Conservation (phyloP, 2,888 invertebrate species). For the Sminthurides aquaticus region DNA sequence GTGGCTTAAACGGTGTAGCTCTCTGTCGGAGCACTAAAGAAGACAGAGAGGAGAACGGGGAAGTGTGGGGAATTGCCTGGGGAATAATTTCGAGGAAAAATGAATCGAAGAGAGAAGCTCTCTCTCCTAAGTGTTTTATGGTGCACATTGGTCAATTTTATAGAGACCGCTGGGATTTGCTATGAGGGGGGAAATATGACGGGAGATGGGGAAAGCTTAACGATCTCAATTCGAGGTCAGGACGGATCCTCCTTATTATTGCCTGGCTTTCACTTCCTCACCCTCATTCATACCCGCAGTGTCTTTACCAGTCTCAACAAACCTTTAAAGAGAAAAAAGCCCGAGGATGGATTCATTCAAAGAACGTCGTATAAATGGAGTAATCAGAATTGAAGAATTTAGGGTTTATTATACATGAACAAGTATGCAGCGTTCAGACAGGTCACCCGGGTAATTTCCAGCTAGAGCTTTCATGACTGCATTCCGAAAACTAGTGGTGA, state of each 20-base stretch:
- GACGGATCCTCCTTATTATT: not conserved
- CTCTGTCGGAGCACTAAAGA: not conserved
- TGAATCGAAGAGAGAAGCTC: slow-evolving; percentile 21
- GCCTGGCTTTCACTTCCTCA: not conserved
- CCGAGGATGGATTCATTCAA: no score
- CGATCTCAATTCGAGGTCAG: slow-evolving; percentile 15
- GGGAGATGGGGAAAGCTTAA: slow-evolving; percentile 18
- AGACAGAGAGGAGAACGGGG: not conserved
- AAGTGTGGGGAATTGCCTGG: not conserved
- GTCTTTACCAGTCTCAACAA: no score
- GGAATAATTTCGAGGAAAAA: slow-evolving; percentile 25
- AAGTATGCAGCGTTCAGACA: no score
- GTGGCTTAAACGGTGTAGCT: no score
- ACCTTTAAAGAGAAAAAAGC: no score
- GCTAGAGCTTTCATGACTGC: no score
- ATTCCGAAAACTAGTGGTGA: no score
- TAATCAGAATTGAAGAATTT: no score
- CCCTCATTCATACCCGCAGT: no score
- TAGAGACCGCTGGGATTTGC: slow-evolving; percentile 24
- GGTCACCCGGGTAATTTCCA: no score
- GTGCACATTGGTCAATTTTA: slow-evolving; percentile 25
- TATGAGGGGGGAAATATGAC: slow-evolving; percentile 20
- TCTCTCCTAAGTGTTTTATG: slow-evolving; percentile 24
- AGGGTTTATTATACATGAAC: no score
- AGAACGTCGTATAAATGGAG: no score